These are phyloP conservation scores for Chrysotoxum bicinctum DNA, from an alignment of 2,888 invertebrate genomes.

Conservation along the genomic window DNA sequence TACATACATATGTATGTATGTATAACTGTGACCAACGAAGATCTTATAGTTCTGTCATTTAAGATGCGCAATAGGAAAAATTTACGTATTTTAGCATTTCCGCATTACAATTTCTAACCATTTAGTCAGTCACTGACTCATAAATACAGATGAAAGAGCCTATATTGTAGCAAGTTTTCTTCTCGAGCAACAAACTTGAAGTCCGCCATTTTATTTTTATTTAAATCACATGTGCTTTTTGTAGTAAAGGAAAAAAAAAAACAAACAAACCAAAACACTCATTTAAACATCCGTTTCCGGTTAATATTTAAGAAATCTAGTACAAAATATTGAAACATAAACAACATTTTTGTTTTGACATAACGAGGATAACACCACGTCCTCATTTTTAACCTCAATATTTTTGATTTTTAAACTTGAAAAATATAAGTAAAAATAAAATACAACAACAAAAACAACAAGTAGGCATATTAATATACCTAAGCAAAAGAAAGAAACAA, in stretches of 20 bases:
- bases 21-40: neutral
- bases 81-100: slow-evolving; percentile 46
- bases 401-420: slow-evolving; percentile 18
- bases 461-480: neutral
- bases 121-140: slow-evolving; percentile 31
- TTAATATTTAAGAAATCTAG: slow-evolving; percentile 35
- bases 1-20: no score
- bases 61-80: slow-evolving; percentile 22
- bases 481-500: neutral
- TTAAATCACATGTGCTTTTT: slow-evolving; percentile 4
- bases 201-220: slow-evolving; percentile 3
- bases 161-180: neutral
- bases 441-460: slow-evolving; percentile 8
- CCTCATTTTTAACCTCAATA: slow-evolving; percentile 53
- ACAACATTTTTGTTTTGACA: slow-evolving; percentile 8
- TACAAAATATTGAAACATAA: slow-evolving; percentile 10
- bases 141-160: slow-evolving; percentile 10
- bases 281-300: slow-evolving; percentile 58
- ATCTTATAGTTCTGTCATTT: neutral
- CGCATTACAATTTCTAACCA: slow-evolving; percentile 46
- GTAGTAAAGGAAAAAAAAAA: neutral
- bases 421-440: neutral
- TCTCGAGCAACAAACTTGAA: neutral
- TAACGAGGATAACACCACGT: slow-evolving; percentile 41
- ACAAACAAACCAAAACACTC: neutral